Percentiles rank a stretch among this genome's conserved stretches.
Evolutionary conservation across 1,140 invertebrate species (phyloP).

Genomic region (Zaprionus kolodkinae): DNA sequence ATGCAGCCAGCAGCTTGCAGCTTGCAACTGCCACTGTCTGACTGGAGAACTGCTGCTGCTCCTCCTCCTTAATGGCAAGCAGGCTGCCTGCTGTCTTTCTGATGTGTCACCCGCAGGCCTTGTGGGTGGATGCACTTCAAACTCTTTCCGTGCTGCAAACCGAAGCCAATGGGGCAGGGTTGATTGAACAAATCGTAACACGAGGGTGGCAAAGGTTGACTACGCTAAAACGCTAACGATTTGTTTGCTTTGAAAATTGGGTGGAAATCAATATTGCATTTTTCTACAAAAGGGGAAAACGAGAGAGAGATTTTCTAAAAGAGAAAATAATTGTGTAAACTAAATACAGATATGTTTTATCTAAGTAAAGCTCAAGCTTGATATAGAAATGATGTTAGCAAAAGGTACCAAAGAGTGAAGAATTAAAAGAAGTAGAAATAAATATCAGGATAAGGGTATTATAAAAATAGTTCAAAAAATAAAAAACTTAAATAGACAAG

Average conservation of each 20-base stretch:
- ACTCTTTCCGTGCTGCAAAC: conserved; percentile 16
- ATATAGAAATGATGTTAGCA: not conserved
- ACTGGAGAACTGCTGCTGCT: conserved; percentile 41
- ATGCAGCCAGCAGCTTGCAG: conserved; percentile 9
- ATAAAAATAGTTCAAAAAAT: no score
- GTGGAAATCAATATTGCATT: not conserved
- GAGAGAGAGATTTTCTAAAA: no score
- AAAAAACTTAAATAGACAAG: no score
- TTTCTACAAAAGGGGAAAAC: not conserved
- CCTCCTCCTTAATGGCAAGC: no score
- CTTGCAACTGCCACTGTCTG: conserved; percentile 36
- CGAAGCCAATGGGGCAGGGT: not conserved
- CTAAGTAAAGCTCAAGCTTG: no score
- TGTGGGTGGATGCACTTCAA: conserved; percentile 50
- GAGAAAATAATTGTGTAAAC: no score
- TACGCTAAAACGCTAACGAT: conserved; percentile 2
- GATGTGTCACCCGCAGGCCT: conserved; percentile 62
- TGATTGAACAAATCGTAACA: conserved; percentile 37
- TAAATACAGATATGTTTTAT: no score
- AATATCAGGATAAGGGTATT: no score
- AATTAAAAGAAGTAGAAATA: no score
- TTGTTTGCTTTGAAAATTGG: conserved; percentile 7
- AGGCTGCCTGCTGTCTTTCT: conserved; percentile 17
- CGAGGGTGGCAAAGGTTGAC: not conserved
- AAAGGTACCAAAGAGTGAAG: no score